A percentile compares a stretch with the other conserved stretches of the same genome.
Evolutionary conservation across 2,888 invertebrate genomes (phyloP).

Genomic region (Scaptomyza polygonia): DNA sequence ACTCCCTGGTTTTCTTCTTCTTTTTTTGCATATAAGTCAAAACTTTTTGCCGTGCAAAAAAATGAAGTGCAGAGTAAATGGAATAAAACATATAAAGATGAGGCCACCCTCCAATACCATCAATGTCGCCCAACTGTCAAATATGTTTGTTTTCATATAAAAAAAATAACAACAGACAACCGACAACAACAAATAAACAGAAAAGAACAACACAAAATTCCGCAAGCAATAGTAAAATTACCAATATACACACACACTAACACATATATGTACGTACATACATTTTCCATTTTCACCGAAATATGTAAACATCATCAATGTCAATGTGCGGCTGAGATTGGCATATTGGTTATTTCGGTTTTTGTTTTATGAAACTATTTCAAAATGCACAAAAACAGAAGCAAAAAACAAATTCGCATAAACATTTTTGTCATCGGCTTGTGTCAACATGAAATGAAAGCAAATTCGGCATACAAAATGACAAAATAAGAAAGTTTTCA

Average conservation of each 20-base stretch:
- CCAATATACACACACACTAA: constrained; percentile 32
- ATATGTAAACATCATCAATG: constrained; percentile 82
- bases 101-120: constrained; percentile 44
- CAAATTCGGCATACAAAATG: constrained; percentile 53
- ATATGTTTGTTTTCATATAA: constrained; percentile 43
- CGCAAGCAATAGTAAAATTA: constrained; percentile 41
- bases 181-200: too few species aligned
- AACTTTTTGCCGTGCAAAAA: constrained; percentile 65
- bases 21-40: constrained; percentile 73
- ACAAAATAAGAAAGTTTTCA: constrained; percentile 65
- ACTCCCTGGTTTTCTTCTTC: too few species aligned
- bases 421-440: constrained; percentile 69
- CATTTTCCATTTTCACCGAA: constrained; percentile 76
- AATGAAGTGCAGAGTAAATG: constrained; percentile 34
- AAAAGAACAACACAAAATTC: constrained; percentile 12
- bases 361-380: constrained; percentile 75
- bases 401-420: constrained; percentile 81
- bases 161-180: constrained; percentile 41
- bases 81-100: constrained; percentile 45
- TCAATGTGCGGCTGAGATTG: constrained; percentile 70
- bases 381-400: constrained; percentile 80
- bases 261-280: neutral
- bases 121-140: constrained; percentile 58
- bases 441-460: constrained; percentile 68
- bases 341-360: constrained; percentile 42